These are phyloP conservation scores for Melitaea cinxia DNA, from an alignment of 1,140 invertebrate species.

Conservation along the genomic window DNA sequence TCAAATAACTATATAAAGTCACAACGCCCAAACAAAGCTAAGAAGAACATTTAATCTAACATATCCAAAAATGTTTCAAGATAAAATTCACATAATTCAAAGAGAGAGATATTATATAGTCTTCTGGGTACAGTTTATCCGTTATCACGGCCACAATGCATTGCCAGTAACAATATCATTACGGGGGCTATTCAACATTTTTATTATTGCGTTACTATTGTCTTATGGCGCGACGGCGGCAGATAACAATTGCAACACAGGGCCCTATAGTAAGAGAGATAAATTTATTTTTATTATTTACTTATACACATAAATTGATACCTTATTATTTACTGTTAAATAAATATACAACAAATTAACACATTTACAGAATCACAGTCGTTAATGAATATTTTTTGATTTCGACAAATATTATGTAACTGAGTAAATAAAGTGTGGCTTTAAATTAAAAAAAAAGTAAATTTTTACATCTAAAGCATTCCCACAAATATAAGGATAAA, in stretches of 20 bases:
- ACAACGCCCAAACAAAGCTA: too few species aligned
- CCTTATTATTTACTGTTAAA: too few species aligned
- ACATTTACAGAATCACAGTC: too few species aligned
- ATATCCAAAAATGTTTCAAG: constrained; percentile 23
- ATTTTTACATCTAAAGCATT: too few species aligned
- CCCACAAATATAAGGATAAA: too few species aligned
- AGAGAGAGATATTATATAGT: constrained; percentile 47
- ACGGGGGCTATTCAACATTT: constrained; percentile 80
- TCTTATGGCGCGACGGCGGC: constrained; percentile 73
- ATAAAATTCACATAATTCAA: constrained; percentile 36
- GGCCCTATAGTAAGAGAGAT: background rate
- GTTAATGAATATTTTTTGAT: too few species aligned
- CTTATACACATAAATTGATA: too few species aligned
- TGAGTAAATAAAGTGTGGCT: too few species aligned
- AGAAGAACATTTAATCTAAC: background rate
- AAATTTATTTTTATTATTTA: background rate
- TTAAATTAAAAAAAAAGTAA: too few species aligned
- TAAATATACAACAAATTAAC: too few species aligned
- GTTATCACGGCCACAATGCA: constrained; percentile 71
- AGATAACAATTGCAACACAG: constrained; percentile 66
- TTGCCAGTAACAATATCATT: constrained; percentile 75
- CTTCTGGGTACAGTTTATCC: constrained; percentile 80
- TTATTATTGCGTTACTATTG: constrained; percentile 81
- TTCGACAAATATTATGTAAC: too few species aligned
- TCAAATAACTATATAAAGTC: too few species aligned